Evolutionary conservation across 2,888 invertebrate species (phyloP).

Genomic region (Ochlodes sylvanus): DNA sequence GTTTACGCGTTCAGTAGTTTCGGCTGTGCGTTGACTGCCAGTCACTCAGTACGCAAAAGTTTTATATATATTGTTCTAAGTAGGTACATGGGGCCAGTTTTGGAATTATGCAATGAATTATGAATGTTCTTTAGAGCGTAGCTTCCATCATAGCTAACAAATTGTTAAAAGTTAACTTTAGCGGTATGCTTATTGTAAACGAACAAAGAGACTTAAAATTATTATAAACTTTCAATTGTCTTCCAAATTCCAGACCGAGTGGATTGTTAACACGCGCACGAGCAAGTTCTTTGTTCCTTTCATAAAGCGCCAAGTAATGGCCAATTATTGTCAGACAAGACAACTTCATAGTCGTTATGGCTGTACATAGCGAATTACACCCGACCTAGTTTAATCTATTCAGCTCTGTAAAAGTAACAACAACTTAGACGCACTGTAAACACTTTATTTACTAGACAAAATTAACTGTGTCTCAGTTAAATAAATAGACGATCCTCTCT

Average conservation of each 20-base stretch:
- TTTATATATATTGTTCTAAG: too few relatives aligned
- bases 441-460: background rate
- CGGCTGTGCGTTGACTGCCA: too few relatives aligned
- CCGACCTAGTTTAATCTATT: background rate
- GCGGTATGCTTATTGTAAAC: background rate
- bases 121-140: too few relatives aligned
- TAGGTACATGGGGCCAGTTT: too few relatives aligned
- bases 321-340: conserved; percentile 9
- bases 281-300: conserved; percentile 15
- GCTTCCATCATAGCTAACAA: background rate
- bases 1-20: too few relatives aligned
- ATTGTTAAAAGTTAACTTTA: background rate
- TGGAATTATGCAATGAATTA: too few relatives aligned
- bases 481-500: too few relatives aligned
- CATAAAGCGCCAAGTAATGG: conserved; percentile 4
- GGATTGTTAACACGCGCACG: conserved; percentile 1
- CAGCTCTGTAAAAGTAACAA: too few relatives aligned
- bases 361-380: background rate
- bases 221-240: conserved; percentile 24
- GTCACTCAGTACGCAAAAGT: too few relatives aligned
- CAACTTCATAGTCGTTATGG: conserved; percentile 11
- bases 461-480: too few relatives aligned
- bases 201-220: conserved; percentile 7
- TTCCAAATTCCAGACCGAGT: conserved; percentile 2
- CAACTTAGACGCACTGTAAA: background rate